These are phyloP conservation scores for Nymphalis io DNA, from an alignment of 1,140 invertebrate species.

Conservation along the genomic window DNA sequence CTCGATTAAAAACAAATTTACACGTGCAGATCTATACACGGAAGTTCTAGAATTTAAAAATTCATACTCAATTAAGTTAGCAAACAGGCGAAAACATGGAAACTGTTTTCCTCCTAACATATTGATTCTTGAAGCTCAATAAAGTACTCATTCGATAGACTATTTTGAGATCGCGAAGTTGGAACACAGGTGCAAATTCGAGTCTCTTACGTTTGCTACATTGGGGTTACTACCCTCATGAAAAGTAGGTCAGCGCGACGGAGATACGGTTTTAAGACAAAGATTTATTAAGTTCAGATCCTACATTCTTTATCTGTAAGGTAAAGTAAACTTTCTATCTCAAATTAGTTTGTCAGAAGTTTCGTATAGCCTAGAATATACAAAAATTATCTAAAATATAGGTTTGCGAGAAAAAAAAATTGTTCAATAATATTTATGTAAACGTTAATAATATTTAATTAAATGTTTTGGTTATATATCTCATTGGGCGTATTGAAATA, in stretches of 20 bases:
- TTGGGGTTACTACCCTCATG: conserved; percentile 12
- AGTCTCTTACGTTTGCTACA: conserved; percentile 7
- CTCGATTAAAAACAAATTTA: no score
- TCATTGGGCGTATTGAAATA: no score
- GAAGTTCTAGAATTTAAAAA: no score
- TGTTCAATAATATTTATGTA: no score
- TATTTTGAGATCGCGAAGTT: conserved; percentile 10
- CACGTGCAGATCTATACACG: no score
- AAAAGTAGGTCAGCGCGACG: conserved; percentile 17
- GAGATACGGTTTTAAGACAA: conserved; percentile 18
- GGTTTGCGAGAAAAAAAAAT: background rate
- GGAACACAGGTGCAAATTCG: conserved; percentile 25
- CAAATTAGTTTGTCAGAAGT: background rate
- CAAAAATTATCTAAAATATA: background rate
- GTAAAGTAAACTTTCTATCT: background rate
- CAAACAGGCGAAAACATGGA: background rate
- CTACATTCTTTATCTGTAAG: conserved; percentile 11
- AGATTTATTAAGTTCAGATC: conserved; percentile 27
- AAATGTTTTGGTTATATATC: no score
- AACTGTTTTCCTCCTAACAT: background rate
- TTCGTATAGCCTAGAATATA: background rate
- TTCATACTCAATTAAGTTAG: background rate
- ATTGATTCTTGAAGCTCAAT: conserved; percentile 1
- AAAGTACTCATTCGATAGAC: conserved; percentile 17
- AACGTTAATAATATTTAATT: no score